Percentiles rank a stretch among this genome's conserved stretches.
Conservation (phyloP, 2,797 vertebrate genomes). For the Crypturellus tataupa region DNA sequence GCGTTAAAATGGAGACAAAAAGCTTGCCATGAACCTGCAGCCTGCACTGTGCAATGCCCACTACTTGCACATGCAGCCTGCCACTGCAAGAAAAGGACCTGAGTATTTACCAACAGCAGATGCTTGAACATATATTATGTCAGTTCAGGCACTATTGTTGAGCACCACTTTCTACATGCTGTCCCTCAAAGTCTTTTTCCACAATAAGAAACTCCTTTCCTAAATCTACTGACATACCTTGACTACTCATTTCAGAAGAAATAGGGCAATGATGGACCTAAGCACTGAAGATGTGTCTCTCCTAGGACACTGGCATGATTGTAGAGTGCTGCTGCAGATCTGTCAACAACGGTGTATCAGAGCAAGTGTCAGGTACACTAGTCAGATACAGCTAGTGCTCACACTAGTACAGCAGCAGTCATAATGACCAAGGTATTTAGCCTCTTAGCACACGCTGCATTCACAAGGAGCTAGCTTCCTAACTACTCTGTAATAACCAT, state of each 20-base stretch:
- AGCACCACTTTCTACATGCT: neutral
- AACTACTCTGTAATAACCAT: neutral
- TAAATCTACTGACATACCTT: neutral
- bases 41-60: neutral
- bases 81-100: neutral
- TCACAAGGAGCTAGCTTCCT: neutral
- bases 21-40: accelerated
- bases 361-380: neutral
- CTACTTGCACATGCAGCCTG: neutral
- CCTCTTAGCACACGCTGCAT: accelerated
- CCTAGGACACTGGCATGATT: neutral
- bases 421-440: neutral
- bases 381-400: too few relatives aligned
- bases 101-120: neutral
- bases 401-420: neutral
- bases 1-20: neutral
- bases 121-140: neutral
- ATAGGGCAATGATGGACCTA: neutral
- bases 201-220: neutral
- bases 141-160: neutral
- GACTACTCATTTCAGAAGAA: neutral
- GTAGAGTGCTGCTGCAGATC: neutral
- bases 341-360: neutral
- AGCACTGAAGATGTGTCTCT: neutral
- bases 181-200: neutral